Conservation (phyloP, 2,797 vertebrate genomes). For the Sebastes diploproa region DNA sequence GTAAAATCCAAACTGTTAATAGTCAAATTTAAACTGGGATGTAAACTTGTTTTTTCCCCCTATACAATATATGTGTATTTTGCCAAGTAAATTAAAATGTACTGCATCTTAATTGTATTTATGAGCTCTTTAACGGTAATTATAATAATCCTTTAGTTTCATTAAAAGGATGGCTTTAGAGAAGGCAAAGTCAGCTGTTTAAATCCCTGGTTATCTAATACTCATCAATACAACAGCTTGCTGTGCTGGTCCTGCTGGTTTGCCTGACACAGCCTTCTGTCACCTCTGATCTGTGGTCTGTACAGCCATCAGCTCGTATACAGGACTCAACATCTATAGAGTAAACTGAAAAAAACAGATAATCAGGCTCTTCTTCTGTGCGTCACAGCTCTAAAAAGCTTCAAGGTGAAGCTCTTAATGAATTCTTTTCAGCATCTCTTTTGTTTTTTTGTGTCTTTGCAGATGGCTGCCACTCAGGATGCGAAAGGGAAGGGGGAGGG, state of each 20-base stretch:
- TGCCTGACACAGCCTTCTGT: constrained; percentile 74
- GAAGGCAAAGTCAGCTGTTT: constrained; percentile 16
- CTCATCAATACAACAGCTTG: constrained; percentile 61
- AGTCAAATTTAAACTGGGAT: background rate
- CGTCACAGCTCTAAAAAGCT: background rate
- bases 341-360: background rate
- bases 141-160: background rate
- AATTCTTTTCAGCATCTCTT: background rate
- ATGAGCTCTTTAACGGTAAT: background rate
- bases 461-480: constrained; percentile 97
- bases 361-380: background rate
- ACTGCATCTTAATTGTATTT: background rate
- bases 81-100: background rate
- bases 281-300: constrained; percentile 60
- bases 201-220: constrained; percentile 44
- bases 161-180: background rate
- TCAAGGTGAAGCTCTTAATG: background rate
- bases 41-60: background rate
- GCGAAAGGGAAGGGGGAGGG: constrained; percentile 92
- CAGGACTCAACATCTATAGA: background rate
- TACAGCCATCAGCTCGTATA: constrained; percentile 15
- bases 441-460: constrained; percentile 48
- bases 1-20: background rate
- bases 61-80: background rate
- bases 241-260: constrained; percentile 64